Evolutionary conservation across 2,113 vertebrate species (phyloP).

Genomic region (Arenaria interpres): DNA sequence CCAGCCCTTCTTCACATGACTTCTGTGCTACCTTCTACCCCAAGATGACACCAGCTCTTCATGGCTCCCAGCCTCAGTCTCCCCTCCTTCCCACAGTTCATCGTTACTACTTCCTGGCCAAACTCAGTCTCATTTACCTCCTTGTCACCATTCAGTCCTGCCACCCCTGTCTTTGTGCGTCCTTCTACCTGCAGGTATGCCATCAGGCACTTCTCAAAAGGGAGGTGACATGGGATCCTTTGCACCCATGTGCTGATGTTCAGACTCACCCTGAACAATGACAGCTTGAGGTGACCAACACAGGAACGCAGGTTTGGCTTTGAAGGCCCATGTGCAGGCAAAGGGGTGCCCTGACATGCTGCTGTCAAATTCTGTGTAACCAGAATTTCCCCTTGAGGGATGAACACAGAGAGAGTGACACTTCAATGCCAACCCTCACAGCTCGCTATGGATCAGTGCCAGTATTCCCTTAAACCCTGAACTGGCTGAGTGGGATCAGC

Average conservation of each 20-base stretch:
- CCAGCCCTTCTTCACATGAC: not conserved
- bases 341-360: not conserved
- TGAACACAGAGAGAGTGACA: accelerated
- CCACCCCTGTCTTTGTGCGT: not conserved
- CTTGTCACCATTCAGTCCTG: not conserved
- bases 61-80: not conserved
- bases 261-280: not conserved
- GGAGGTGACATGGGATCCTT: not conserved
- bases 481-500: not conserved
- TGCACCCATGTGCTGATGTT: not conserved
- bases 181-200: not conserved
- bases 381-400: not conserved
- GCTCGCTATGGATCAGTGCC: not conserved
- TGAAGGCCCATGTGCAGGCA: not conserved
- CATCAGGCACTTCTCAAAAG: not conserved
- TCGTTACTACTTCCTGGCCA: not conserved
- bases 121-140: not conserved
- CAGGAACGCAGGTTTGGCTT: not conserved
- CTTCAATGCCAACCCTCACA: not conserved
- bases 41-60: not conserved
- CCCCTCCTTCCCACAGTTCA: not conserved
- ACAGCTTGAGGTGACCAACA: not conserved
- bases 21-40: not conserved
- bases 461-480: not conserved
- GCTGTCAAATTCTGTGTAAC: not conserved